Base-by-base conservation (phyloP, 2,797 vertebrate genomes). In the Phalloptychus januarius region DNA sequence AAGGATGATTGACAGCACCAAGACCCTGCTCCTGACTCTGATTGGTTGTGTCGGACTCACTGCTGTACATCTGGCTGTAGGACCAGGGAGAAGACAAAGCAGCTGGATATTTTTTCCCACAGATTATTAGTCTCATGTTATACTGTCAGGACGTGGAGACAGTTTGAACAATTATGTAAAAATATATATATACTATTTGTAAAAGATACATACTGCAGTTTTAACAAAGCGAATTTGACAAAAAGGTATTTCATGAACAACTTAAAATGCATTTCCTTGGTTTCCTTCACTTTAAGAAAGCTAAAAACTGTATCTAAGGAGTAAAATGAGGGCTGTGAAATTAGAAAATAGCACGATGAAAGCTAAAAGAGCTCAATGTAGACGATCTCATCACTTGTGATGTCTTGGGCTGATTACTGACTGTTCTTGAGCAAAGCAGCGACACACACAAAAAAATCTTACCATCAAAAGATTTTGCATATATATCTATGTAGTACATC, bases 331-430 rank as follows among this genome's bases (percentile, higher is more conserved):
- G 5, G 15, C 28, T 46, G 48, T 38, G 33, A 12, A 33, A 74
- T 23, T 8, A 38, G 7, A 65, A 33, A 63, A 13, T 50, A 72
- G 75, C 79, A 38, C 67, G 15, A 31, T 16, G 40, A 71, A 16
- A 50, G 74, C 13, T 74, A 40, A 40, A 12, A 10, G 33, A 67
- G 18, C 63, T 67, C 18, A 25, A 42, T 12, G 36, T 42, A 25
- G 48, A 76, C n/a, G n/a, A 44, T 36, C 46, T 12, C 38, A 79
- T 54, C 25, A 33, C 40, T 70, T 83, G 44, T 76, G 65, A 69
- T 79, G 81, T 75, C 42, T 33, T 38, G n/a, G 12, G 69, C 28
- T 72, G 79, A 82, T 1, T 25, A 61, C 36, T 20, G 33, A 61
- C 67, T 63, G 23, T 7, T 70, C 38, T 56, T n/a, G 61, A 28